phyloP scores from a whole-genome alignment of 37 sponge, comb jelly and placozoan species.

The Bolinopsis microptera region DNA sequence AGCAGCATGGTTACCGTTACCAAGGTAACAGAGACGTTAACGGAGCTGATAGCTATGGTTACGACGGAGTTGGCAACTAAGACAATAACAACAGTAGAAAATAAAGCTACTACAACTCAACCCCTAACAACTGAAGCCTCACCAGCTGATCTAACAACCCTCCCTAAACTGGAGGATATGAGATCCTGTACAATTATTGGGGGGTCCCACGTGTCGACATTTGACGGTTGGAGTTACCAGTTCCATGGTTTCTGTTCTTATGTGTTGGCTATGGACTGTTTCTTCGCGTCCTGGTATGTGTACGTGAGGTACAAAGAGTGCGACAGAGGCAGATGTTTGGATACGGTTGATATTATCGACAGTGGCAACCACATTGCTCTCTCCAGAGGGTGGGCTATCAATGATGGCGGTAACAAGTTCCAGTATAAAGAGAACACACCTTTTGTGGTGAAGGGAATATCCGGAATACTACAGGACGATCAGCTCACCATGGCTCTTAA shows the following conservation, averaged over 20 bases:
- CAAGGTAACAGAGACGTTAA: neutral
- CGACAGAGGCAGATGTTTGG: conserved; percentile 8
- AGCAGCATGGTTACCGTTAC: neutral
- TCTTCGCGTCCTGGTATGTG: conserved; percentile 14
- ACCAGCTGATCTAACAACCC: neutral
- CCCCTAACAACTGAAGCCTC: neutral
- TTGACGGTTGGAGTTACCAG: neutral
- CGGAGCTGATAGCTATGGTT: neutral
- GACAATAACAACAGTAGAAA: neutral
- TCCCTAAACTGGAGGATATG: neutral
- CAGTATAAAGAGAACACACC: neutral
- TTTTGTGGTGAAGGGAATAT: neutral
- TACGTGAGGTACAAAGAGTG: conserved; percentile 8
- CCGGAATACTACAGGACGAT: neutral
- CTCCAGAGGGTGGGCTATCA: neutral
- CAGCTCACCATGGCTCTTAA: neutral
- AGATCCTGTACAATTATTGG: neutral
- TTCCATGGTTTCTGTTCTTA: neutral
- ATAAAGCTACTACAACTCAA: neutral
- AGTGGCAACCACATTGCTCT: neutral
- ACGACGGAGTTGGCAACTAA: neutral
- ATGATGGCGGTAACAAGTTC: neutral
- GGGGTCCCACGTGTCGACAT: neutral
- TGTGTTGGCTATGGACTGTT: conserved; percentile 41
- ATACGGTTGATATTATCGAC: neutral